Base-by-base conservation (phyloP, 1,140 invertebrate species). In the Leptonema lineaticorne region DNA sequence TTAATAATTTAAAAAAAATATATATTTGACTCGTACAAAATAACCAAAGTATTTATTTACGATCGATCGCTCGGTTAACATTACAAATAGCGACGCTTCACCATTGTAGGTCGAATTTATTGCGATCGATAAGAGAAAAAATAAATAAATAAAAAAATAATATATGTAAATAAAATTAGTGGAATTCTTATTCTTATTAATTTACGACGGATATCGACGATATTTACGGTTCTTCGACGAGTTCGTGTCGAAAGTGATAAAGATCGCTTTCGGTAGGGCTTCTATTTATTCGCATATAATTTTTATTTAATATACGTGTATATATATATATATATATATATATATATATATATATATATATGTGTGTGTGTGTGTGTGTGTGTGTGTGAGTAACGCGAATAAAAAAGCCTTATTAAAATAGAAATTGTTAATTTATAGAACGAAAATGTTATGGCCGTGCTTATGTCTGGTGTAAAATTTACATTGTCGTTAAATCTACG, bases 381-480 rank as follows among this genome's bases (percentile, higher is more conserved):
- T 45, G n/a, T n/a, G n/a, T n/a, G n/a, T n/a, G n/a, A n/a, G n/a
- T n/a, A n/a, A n/a, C n/a, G n/a, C n/a, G n/a, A n/a, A n/a, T n/a
- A n/a, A n/a, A n/a, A n/a, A 22, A 22, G 50, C 50, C 20, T 53
- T 24, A 24, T 53, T 53, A 53, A 53, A 53, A 53, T 53, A 53
- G 24, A 53, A 53, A 53, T 53, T 53, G 50, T 2, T 53, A 53
- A 53, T 26, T 53, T 53, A 22, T 53, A 24, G 2, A 11, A 41
- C 37, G 16, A 24, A 53, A 53, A 26, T 24, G 20, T 53, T 22
- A 30, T 30, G 30, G 30, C n/a, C 2, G 57, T 37, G 30, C 33
- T 59, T 59, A 59, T 59, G 57, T 59, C 57, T 24, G 14, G 28
- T 16, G 24, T 59, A 59, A 59, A 59, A 59, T 59, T 59, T 59